A percentile compares a stretch with the other conserved stretches of the same genome.
Conservation (phyloP, 2,888 invertebrate species). For the Dilophus febrilis region DNA sequence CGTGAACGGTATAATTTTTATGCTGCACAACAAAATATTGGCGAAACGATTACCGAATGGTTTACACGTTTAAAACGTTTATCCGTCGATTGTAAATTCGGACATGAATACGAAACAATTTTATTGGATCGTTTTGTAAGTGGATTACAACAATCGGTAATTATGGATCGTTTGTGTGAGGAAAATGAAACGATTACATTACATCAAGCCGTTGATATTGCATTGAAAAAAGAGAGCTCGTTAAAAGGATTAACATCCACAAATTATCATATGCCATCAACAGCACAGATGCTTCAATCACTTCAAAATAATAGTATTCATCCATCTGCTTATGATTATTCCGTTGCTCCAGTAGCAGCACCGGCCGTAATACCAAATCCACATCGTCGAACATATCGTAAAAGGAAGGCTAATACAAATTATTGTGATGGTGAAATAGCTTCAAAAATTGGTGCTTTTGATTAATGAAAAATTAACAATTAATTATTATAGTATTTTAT, state of each 20-base stretch:
- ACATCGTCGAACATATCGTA: too few species aligned
- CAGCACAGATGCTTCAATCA: too few species aligned
- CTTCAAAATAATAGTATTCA: too few species aligned
- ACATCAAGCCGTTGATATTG: constrained; percentile 6
- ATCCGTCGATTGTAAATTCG: constrained; percentile 14
- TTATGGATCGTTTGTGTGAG: constrained; percentile 7
- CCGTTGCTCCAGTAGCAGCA: too few species aligned
- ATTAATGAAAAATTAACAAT: too few species aligned
- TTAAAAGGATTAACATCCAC: background rate
- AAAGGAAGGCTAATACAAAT: too few species aligned
- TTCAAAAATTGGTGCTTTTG: too few species aligned
- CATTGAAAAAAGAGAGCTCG: constrained; percentile 4
- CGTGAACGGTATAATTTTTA: constrained; percentile 13
- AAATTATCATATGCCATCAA: too few species aligned
- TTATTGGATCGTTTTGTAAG: constrained; percentile 6
- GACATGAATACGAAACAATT: constrained; percentile 3
- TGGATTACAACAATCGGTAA: constrained; percentile 2
- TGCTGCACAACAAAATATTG: constrained; percentile 10
- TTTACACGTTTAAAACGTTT: constrained; percentile 11
- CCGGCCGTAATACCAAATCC: too few species aligned
- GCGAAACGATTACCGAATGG: constrained; percentile 11
- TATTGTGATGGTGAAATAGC: too few species aligned
- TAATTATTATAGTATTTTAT: too few species aligned
- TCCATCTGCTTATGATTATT: too few species aligned
- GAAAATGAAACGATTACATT: constrained; percentile 6